Base-by-base conservation (phyloP, 2,888 invertebrate genomes). In the Archips xylosteana region DNA sequence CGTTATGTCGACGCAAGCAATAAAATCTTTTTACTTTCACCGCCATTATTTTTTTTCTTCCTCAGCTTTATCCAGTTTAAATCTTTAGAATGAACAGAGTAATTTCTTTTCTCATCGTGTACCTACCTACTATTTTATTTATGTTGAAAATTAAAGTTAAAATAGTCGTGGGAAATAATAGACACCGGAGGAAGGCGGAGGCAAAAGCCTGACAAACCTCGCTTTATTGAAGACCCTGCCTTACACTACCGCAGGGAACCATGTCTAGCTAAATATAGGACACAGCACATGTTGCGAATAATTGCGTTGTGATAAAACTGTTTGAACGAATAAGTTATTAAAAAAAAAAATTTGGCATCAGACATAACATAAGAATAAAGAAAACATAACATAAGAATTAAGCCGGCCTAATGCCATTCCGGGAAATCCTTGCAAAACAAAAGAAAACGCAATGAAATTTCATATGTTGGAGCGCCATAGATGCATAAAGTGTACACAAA, bases 21-120 rank as follows among this genome's bases (percentile, higher is more conserved):
- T 70, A 59, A 70, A 64, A 64, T 57, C 60, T 39, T 60, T 39
- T 69, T 36, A 66, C 42, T 66, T 66, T 42, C 39, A 66, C 42
- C 12, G 39, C 23, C n/a, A 66, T 66, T 66, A 23, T 57, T 42
- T 42, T 66, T 66, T 54, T 42, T 42, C 42, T 13, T 12, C 51
- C 42, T 23, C 57, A 42, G 42, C 23, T 42, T 54, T n/a, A 54
- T 42, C n/a, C 32, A 57, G 45, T 36, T 10, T 32, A 12, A 61
- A 61, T 63, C 57, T 57, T 32, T 5, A 32, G 32, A 57, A 57
- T 32, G 32, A 57, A 57, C 32, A 57, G 12, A 32, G 57, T 57
- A 57, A 57, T 57, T 12, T 57, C 57, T 57, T 57, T 32, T 32
- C 57, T 57, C 57, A 32, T 57, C 32, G 32, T 9, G n/a, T 49